A percentile compares a stretch with the other conserved stretches of the same genome.
phyloP scores from a whole-genome alignment of 2,888 invertebrate species.

The Agrypnus murinus region DNA sequence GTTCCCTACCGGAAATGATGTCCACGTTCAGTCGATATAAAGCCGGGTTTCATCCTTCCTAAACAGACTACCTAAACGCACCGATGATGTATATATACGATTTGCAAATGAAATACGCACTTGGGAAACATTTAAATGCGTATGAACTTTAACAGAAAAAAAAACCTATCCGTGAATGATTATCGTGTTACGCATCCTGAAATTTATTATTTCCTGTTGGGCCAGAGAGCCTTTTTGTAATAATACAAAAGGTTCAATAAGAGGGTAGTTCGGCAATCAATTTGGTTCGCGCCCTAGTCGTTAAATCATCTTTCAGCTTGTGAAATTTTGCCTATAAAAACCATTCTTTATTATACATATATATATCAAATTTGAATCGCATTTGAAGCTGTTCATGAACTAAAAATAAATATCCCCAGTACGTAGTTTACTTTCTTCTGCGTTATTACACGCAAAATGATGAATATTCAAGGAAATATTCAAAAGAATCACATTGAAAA shows the following conservation, averaged over 20 bases:
- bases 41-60: slow-evolving; percentile 31
- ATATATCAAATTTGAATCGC: too few species aligned
- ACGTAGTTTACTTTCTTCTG: too few species aligned
- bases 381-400: too few species aligned
- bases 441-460: too few species aligned
- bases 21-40: slow-evolving; percentile 36
- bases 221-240: not conserved
- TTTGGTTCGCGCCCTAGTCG: not conserved
- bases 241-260: slow-evolving; percentile 17
- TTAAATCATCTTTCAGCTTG: too few species aligned
- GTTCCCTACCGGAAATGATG: slow-evolving; percentile 39
- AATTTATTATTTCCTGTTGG: slow-evolving; percentile 36
- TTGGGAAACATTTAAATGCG: slow-evolving; percentile 42
- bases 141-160: slow-evolving; percentile 41
- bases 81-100: slow-evolving; percentile 31
- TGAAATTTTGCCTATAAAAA: too few species aligned
- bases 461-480: not conserved
- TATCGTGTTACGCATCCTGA: slow-evolving; percentile 31
- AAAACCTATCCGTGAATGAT: slow-evolving; percentile 37
- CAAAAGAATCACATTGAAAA: not conserved
- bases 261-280: slow-evolving; percentile 1
- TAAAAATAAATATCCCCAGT: too few species aligned
- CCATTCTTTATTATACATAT: too few species aligned
- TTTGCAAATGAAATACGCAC: slow-evolving; percentile 36
- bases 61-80: slow-evolving; percentile 34